Conservation (phyloP, 1,140 invertebrate species). For the Battus philenor region DNA sequence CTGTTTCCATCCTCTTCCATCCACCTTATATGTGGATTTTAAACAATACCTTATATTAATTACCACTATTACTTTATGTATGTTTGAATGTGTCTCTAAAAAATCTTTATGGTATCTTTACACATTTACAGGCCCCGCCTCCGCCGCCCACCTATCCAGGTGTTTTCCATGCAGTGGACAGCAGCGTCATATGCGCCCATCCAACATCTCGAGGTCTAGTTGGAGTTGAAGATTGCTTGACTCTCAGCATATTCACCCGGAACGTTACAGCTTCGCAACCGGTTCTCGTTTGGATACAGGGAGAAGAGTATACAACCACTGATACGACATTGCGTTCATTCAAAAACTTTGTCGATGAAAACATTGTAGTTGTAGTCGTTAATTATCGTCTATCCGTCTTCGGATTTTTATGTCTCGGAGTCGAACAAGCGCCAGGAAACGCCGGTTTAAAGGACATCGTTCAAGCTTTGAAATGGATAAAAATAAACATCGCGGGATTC, state of each 20-base stretch:
- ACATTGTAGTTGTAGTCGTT: conserved; percentile 45
- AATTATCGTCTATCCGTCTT: conserved; percentile 67
- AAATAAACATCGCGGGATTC: conserved; percentile 78
- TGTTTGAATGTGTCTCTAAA: too few relatives aligned
- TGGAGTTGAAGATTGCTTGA: conserved; percentile 55
- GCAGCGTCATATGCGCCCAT: conserved; percentile 47
- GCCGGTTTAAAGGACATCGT: conserved; percentile 81
- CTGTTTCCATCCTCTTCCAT: too few relatives aligned
- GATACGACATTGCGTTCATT: conserved; percentile 25
- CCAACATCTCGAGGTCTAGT: conserved; percentile 39
- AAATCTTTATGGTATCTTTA: too few relatives aligned
- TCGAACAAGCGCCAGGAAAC: conserved; percentile 77
- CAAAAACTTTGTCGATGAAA: conserved; percentile 36
- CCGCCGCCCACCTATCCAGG: conserved; percentile 37
- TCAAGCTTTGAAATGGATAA: conserved; percentile 79
- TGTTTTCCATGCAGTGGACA: conserved; percentile 38
- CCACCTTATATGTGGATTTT: too few relatives aligned
- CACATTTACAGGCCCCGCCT: conserved; percentile 48
- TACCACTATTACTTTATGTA: too few relatives aligned
- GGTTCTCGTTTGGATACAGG: conserved; percentile 53
- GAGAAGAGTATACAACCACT: conserved; percentile 45
- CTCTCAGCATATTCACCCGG: conserved; percentile 45
- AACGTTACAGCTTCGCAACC: conserved; percentile 44
- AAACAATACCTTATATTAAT: too few relatives aligned
- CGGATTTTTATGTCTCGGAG: conserved; percentile 79